A percentile compares a stretch with the other conserved stretches of the same genome.
Conservation (phyloP, 2,888 invertebrate genomes). For the Plebejus argus region DNA sequence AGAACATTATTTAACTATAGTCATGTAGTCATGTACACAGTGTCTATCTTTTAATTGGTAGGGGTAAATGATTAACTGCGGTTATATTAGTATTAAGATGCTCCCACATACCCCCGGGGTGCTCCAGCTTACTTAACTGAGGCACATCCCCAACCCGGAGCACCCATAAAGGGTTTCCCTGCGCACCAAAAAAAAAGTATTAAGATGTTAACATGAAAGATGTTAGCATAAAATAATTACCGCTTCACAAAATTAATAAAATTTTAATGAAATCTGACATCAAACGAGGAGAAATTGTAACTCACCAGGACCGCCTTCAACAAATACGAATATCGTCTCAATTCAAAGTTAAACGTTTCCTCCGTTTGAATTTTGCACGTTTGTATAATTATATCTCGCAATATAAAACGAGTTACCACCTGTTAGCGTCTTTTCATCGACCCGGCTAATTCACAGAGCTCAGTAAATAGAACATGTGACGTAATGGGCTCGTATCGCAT, state of each 20-base stretch:
- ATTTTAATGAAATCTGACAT: constrained; percentile 7
- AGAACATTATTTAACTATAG: too few species aligned
- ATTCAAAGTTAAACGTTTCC: constrained; percentile 8
- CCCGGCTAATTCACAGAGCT: constrained; percentile 26
- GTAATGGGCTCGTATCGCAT: background rate
- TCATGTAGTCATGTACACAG: too few species aligned
- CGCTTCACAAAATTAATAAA: background rate
- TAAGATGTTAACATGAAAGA: background rate
- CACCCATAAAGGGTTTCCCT: too few species aligned
- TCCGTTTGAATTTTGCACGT: background rate
- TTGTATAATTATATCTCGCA: constrained; percentile 1
- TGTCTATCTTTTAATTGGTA: too few species aligned
- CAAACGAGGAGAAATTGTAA: constrained; percentile 3
- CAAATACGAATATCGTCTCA: background rate
- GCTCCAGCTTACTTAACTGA: too few species aligned
- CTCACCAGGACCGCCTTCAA: background rate
- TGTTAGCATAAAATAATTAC: constrained; percentile 2
- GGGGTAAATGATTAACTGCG: too few species aligned
- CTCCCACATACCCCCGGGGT: too few species aligned
- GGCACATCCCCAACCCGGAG: too few species aligned
- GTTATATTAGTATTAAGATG: background rate
- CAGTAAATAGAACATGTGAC: constrained; percentile 16
- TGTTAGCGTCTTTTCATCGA: constrained; percentile 25
- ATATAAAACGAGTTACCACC: constrained; percentile 17
- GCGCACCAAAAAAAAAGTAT: too few species aligned